Evolutionary conservation across 1,140 invertebrate species (phyloP).

Genomic region (Drosophila trapezifrons): DNA sequence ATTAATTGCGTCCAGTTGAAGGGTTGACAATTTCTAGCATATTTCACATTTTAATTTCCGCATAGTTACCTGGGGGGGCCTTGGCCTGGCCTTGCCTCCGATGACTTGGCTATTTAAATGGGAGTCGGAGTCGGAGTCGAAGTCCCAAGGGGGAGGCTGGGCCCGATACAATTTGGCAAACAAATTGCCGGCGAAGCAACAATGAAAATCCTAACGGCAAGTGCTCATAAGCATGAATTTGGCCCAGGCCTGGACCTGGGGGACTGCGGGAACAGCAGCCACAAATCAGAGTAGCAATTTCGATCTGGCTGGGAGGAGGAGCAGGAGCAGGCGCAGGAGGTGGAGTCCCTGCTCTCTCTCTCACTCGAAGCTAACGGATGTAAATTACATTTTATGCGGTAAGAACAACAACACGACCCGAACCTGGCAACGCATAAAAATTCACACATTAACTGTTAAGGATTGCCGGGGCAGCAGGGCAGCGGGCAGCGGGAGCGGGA

Average conservation of each 20-base stretch:
- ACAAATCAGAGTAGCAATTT: conserved; percentile 70
- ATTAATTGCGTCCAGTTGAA: conserved; percentile 74
- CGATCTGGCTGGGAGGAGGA: no score
- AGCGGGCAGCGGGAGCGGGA: conserved; percentile 2
- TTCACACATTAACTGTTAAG: conserved; percentile 83
- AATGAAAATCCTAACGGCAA: conserved; percentile 73
- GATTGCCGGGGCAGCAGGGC: conserved; percentile 40
- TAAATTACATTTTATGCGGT: conserved; percentile 82
- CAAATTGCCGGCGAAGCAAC: conserved; percentile 53
- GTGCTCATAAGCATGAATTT: conserved; percentile 61
- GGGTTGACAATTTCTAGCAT: conserved; percentile 69
- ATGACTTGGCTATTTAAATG: conserved; percentile 47
- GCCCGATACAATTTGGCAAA: conserved; percentile 46
- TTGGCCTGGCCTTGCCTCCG: background rate
- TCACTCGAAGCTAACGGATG: conserved; percentile 73
- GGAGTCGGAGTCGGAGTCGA: background rate
- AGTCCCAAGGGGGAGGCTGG: background rate
- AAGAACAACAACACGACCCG: conserved; percentile 71
- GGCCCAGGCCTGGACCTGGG: conserved; percentile 12
- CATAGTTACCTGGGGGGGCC: conserved; percentile 33
- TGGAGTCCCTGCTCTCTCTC: conserved; percentile 22
- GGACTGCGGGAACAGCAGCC: conserved; percentile 26
- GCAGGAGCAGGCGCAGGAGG: background rate
- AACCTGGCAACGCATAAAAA: conserved; percentile 82
- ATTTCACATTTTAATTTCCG: conserved; percentile 66